Base-by-base conservation (phyloP, 2,888 invertebrate genomes). In the Xestia rhomboidea region DNA sequence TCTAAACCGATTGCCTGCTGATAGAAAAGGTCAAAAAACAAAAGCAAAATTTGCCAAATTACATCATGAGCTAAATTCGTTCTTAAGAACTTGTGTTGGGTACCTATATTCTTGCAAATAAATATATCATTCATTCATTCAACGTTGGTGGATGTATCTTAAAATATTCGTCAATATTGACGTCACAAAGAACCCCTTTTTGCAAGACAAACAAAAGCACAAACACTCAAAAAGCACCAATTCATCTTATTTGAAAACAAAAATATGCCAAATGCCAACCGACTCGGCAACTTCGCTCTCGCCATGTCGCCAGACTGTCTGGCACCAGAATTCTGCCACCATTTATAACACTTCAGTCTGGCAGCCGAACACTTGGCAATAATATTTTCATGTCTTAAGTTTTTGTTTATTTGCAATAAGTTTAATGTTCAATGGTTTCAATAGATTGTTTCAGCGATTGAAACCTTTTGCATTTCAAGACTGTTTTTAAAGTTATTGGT, bases 271-370 rank as follows among this genome's bases (percentile, higher is more conserved):
- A 84, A 54, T 44, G 51, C 76, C 64, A 62, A 51, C 68, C 60
- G 68, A 84, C 24, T 87, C 76, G 51, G 72, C 70, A 74, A 68
- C 67, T 74, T 7, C 60, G 41, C 68, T 54, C 73, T 54, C 73
- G 79, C 68, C 73, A 51, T 75, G 94, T 80, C 94, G 93, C 93
- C 95, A 92, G 94, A 89, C 93, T 76, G 93, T 90, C 93, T 91
- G 95, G 91, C 94, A 92, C 89, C 94, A 68, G 75, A 83, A 88
- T 76, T 72, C 86, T 86, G 84, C 77, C 77, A 69, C 64, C 82
- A 81, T 85, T 83, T 79, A 79, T 83, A 74, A 76, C 82, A 66
- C 72, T 77, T 34, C 67, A 51, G 86, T 86, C 84, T 84, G 79
- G 60, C 63, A 74, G 11, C 41, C 54, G 57, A 66, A 64, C 60